Conservation (phyloP, 37 sponge, comb jelly and placozoan species). For the Oscarella lobularis region DNA sequence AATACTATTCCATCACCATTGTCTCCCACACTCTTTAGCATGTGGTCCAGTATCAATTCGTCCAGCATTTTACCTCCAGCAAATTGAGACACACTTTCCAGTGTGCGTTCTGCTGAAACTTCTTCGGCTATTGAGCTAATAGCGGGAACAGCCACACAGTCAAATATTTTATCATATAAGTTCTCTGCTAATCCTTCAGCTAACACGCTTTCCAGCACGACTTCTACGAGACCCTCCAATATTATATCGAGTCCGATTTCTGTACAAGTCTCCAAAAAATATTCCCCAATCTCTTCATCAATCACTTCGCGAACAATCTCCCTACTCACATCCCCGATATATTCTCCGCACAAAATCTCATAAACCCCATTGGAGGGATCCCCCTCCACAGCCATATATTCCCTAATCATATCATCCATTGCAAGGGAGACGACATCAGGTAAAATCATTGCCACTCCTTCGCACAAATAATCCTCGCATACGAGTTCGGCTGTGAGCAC, state of each 20-base stretch:
- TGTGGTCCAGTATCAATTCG: neutral
- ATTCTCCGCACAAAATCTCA: neutral
- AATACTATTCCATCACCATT: neutral
- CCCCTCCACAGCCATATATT: neutral
- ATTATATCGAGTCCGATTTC: neutral
- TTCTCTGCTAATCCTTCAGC: neutral
- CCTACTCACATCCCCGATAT: neutral
- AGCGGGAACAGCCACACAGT: neutral
- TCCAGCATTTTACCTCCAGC: neutral
- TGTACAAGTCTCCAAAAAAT: neutral
- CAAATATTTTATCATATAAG: neutral
- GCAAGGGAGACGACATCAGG: neutral
- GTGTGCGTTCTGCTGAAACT: neutral
- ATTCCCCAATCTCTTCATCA: neutral
- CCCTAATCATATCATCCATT: neutral
- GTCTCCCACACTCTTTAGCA: neutral
- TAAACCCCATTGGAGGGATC: neutral
- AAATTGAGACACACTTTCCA: neutral
- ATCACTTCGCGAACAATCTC: neutral
- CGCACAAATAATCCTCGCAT: neutral
- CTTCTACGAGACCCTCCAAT: no score
- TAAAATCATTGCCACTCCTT: neutral
- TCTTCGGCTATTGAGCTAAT: no score
- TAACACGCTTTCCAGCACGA: neutral
- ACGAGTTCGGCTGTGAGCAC: neutral